Percentiles rank a stretch among this genome's conserved stretches.
Evolutionary conservation across 2,888 invertebrate genomes (phyloP).

Genomic region (Pimpla rufipes): DNA sequence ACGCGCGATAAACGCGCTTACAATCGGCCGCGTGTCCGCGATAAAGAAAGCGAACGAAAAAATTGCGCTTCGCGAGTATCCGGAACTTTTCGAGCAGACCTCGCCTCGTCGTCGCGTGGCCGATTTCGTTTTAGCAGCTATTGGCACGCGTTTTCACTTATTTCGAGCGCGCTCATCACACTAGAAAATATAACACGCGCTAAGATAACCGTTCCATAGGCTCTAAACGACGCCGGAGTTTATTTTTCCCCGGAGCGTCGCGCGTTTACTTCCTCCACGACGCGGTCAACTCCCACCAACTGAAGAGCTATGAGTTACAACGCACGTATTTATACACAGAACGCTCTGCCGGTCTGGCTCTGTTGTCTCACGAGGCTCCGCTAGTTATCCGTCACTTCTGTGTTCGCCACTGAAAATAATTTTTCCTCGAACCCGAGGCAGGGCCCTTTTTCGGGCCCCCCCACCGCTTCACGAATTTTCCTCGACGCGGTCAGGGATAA

Average conservation of each 20-base stretch:
- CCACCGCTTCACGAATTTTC: not conserved
- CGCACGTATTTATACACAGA: constrained; percentile 73
- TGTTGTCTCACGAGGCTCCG: not conserved
- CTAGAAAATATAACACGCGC: not conserved
- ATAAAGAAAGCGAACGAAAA: constrained; percentile 4
- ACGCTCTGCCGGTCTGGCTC: not conserved
- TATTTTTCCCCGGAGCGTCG: constrained; percentile 1
- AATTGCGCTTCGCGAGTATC: not conserved
- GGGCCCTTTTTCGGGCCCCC: constrained; percentile 1
- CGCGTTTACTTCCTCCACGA: constrained; percentile 14
- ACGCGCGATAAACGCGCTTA: not conserved
- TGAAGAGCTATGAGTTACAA: constrained; percentile 71
- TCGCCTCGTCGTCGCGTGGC: not conserved
- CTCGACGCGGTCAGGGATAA: not conserved
- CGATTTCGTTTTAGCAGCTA: not conserved
- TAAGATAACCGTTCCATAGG: not conserved
- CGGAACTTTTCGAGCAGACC: not conserved
- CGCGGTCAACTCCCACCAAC: constrained; percentile 70
- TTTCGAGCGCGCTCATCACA: not conserved
- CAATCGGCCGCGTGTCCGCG: not conserved
- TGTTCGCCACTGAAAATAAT: not conserved
- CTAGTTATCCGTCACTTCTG: constrained; percentile 18
- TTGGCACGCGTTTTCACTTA: not conserved
- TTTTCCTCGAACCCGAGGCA: not conserved
- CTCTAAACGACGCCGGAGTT: not conserved